Conservation (phyloP, 2,888 invertebrate genomes). For the Melieria omissa region DNA sequence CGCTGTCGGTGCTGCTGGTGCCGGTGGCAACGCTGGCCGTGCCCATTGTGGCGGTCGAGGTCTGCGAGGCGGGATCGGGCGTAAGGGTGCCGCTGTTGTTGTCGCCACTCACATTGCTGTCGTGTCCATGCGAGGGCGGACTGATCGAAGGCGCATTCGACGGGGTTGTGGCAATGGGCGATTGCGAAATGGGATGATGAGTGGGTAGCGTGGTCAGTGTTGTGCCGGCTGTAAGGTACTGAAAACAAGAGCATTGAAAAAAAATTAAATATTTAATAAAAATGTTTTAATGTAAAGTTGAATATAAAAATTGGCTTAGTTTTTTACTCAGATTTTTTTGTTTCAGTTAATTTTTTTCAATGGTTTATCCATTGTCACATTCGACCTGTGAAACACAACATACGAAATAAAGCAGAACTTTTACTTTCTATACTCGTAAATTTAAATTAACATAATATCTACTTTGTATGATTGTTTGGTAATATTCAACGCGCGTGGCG, state of each 20-base stretch:
- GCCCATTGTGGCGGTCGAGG: constrained; percentile 52
- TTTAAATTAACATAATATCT: too few relatives aligned
- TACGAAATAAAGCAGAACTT: too few relatives aligned
- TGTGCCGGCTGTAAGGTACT: constrained; percentile 48
- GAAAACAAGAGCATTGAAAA: constrained; percentile 29
- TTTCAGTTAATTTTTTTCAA: too few relatives aligned
- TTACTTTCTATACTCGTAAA: too few relatives aligned
- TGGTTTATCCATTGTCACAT: too few relatives aligned
- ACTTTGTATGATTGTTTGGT: too few relatives aligned
- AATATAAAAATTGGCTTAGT: too few relatives aligned
- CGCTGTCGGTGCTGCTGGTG: constrained; percentile 33
- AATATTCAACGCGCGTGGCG: too few relatives aligned
- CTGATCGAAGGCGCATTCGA: constrained; percentile 64
- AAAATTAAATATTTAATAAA: too few relatives aligned
- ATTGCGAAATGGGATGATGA: constrained; percentile 41
- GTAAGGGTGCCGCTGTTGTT: constrained; percentile 44
- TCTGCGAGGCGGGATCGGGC: constrained; percentile 52
- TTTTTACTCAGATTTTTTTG: too few relatives aligned
- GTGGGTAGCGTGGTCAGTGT: constrained; percentile 32
- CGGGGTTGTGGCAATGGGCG: constrained; percentile 46
- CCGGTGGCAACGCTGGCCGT: constrained; percentile 49
- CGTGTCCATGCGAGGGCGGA: constrained; percentile 68
- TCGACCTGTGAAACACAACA: too few relatives aligned
- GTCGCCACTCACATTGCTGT: constrained; percentile 50
- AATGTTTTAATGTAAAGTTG: too few relatives aligned